A percentile compares a stretch with the other conserved stretches of the same genome.
Conservation (phyloP, 2,888 invertebrate species). For the Drosophila niveifrons region DNA sequence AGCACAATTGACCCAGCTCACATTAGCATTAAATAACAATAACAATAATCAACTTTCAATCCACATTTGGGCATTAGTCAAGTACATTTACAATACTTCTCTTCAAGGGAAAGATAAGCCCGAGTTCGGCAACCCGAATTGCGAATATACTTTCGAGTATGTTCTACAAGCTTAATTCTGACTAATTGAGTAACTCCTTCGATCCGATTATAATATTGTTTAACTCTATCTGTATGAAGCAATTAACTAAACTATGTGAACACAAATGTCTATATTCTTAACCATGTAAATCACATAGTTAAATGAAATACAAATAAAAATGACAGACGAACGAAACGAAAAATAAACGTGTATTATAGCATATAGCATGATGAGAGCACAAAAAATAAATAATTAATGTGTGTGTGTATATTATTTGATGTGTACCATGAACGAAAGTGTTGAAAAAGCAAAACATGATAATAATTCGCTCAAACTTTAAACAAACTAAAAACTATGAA, state of each 20-base stretch:
- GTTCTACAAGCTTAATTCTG: conserved; percentile 9
- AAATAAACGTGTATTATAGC: conserved; percentile 21
- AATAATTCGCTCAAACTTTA: conserved; percentile 44
- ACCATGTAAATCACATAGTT: conserved; percentile 43
- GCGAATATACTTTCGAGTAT: neutral
- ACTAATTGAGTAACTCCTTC: neutral
- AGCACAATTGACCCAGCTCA: neutral
- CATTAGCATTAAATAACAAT: neutral
- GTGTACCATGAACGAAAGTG: conserved; percentile 14
- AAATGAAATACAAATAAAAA: conserved; percentile 8
- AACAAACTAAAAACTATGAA: conserved; percentile 8
- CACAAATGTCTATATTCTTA: conserved; percentile 56
- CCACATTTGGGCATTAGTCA: neutral
- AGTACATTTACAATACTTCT: neutral
- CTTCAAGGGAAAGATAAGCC: conserved; percentile 8
- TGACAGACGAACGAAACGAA: conserved; percentile 16
- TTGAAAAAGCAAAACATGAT: conserved; percentile 24
- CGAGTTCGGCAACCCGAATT: conserved; percentile 35
- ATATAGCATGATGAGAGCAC: conserved; percentile 26
- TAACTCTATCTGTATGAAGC: conserved; percentile 10
- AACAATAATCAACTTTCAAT: conserved; percentile 6
- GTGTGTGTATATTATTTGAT: neutral
- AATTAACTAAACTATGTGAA: conserved; percentile 33
- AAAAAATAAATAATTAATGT: conserved; percentile 33
- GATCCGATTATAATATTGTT: neutral